Evolutionary conservation across 2,113 vertebrate genomes (phyloP).

Genomic region (Festucalex cinctus): DNA sequence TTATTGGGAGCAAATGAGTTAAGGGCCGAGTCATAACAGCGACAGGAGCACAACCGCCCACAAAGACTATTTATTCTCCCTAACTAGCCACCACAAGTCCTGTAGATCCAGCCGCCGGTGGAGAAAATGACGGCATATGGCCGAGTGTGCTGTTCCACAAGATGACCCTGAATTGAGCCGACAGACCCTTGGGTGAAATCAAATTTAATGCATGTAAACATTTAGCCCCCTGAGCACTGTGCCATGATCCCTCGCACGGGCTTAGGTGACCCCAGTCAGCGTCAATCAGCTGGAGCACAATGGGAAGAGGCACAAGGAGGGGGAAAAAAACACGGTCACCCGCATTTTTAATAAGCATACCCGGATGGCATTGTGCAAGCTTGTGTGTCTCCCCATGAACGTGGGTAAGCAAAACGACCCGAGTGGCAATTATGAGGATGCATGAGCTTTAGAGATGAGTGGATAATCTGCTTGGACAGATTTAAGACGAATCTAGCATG

Average conservation of each 20-base stretch:
- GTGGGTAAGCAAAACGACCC: slow-evolving; percentile 48
- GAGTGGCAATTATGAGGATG: slow-evolving; percentile 64
- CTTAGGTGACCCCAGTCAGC: slow-evolving; percentile 71
- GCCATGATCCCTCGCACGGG: slow-evolving; percentile 52
- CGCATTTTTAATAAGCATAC: slow-evolving; percentile 59
- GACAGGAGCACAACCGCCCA: slow-evolving; percentile 2
- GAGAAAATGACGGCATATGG: slow-evolving; percentile 46
- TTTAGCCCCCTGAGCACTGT: slow-evolving; percentile 60
- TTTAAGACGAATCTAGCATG: slow-evolving; percentile 70
- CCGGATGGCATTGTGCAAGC: slow-evolving; percentile 54
- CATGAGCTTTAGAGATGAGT: slow-evolving; percentile 74
- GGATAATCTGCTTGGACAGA: slow-evolving; percentile 69
- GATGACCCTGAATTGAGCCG: slow-evolving; percentile 18
- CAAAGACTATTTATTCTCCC: slow-evolving; percentile 29
- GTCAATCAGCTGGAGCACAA: slow-evolving; percentile 70
- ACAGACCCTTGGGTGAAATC: slow-evolving; percentile 54
- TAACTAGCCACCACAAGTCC: slow-evolving; percentile 41
- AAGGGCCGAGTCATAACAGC: slow-evolving; percentile 25
- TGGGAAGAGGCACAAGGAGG: slow-evolving; percentile 56
- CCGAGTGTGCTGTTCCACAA: slow-evolving; percentile 6
- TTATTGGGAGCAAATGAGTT: no score
- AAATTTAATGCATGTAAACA: slow-evolving; percentile 73
- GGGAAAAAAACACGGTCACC: slow-evolving; percentile 51
- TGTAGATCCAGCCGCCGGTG: slow-evolving; percentile 40
- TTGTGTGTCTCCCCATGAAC: slow-evolving; percentile 32